Percentiles rank a stretch among this genome's conserved stretches.
Evolutionary conservation across 2,888 invertebrate species (phyloP).

Genomic region (Diarsia rubi): DNA sequence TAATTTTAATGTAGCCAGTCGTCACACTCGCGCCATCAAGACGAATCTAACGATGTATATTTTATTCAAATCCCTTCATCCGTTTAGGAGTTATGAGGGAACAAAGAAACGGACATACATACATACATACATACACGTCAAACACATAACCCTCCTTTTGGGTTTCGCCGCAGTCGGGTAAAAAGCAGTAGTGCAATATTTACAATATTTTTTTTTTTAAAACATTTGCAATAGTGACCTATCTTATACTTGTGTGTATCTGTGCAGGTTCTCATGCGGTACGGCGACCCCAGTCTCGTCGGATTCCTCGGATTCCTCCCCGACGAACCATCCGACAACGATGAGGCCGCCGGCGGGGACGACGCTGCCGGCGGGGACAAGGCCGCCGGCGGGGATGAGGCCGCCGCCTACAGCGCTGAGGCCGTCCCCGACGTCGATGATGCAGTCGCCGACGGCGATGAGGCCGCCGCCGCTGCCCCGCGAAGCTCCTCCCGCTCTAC

Average conservation of each 20-base stretch:
- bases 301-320: slow-evolving; percentile 82
- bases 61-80: too few relatives aligned
- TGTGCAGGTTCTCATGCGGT: slow-evolving; percentile 84
- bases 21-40: too few relatives aligned
- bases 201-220: too few relatives aligned
- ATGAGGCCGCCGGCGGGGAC: background rate
- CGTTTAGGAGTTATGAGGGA: too few relatives aligned
- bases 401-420: slow-evolving; percentile 9
- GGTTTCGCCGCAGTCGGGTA: too few relatives aligned
- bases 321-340: slow-evolving; percentile 71
- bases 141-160: too few relatives aligned
- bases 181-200: background rate
- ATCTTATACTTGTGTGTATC: slow-evolving; percentile 15
- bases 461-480: slow-evolving; percentile 64
- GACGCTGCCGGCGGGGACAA: background rate
- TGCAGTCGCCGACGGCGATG: background rate
- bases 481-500: slow-evolving; percentile 77
- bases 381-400: background rate
- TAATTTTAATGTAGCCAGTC: too few relatives aligned
- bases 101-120: too few relatives aligned
- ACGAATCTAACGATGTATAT: too few relatives aligned
- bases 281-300: slow-evolving; percentile 87
- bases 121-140: too few relatives aligned
- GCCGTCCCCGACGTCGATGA: slow-evolving; percentile 39
- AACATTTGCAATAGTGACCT: background rate